phyloP scores from a whole-genome alignment of 2,888 invertebrate genomes.

The Thecophora atra region DNA sequence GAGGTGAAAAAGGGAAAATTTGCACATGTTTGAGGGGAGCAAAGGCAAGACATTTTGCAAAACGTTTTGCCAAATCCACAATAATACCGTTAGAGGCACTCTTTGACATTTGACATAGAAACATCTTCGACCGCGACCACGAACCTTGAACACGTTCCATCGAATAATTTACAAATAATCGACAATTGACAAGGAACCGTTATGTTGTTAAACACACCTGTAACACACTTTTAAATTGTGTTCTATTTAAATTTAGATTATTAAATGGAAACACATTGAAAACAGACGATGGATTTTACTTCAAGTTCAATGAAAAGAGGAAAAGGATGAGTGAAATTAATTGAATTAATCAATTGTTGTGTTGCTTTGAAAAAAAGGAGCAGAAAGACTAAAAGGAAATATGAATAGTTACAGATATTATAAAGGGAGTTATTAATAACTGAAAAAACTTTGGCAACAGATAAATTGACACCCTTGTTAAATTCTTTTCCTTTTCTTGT shows the following conservation, averaged over 20 bases:
- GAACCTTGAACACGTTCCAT: background rate
- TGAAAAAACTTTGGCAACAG: too few relatives aligned
- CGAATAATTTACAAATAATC: slow-evolving; percentile 10
- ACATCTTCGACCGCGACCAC: background rate
- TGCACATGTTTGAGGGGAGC: background rate
- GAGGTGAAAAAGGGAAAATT: background rate
- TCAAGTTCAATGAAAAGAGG: too few relatives aligned
- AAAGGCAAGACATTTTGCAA: slow-evolving; percentile 42
- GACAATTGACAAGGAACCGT: background rate
- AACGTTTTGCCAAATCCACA: slow-evolving; percentile 45
- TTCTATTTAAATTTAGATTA: too few relatives aligned
- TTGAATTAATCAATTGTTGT: too few relatives aligned
- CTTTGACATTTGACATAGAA: slow-evolving; percentile 51
- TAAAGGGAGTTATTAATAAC: too few relatives aligned
- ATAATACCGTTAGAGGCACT: slow-evolving; percentile 57
- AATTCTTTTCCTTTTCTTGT: too few relatives aligned
- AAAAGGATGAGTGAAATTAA: too few relatives aligned
- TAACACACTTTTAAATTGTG: background rate
- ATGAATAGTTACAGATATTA: too few relatives aligned
- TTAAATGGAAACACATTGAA: background rate
- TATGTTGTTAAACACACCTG: background rate
- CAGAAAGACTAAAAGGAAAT: too few relatives aligned
- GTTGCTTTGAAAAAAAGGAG: too few relatives aligned
- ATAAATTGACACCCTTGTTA: too few relatives aligned
- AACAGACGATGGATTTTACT: background rate